Evolutionary conservation across 2,113 vertebrate species (phyloP), one percentile per base, ranked within the genome.

Genomic region (Rousettus leschenaultii): DNA sequence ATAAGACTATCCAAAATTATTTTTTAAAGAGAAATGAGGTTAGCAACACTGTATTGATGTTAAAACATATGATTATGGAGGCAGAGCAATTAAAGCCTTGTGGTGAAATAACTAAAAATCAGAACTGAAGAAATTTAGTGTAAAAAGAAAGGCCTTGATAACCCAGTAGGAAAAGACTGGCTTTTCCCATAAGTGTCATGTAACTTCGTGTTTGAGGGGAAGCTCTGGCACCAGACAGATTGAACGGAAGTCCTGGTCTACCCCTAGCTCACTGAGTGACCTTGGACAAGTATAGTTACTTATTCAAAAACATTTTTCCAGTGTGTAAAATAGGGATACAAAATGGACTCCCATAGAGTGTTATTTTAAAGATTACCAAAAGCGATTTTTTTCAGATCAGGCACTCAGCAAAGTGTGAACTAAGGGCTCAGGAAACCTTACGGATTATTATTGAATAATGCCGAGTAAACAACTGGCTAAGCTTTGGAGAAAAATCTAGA

Each of bases 401-500:
- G 57, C 18, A 57, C 40, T 55, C 16, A 28, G 1, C 0, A 12
- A 45, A 48, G 73, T 63, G 15, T 12, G 15, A 51, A 75, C 24
- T 24, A 83, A 92, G 61, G 74, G 26, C 7, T 84, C 48, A 94
- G 43, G n/a, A 55, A 92, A 79, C 7, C 22, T 79, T 53, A 89
- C 9, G 15, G n/a, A 68, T 43, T 73, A 91, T 40, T 45, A 70
- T 26, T 48, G 59, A 93, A 18, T 18, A 33, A 80, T 35, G 11
- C 10, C 77, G 33, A 16, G 12, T 43, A 48, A 65, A 59, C 19
- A 73, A 51, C 9, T 53, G 40, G 77, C 43, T 89, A 68, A 85
- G 6, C 74, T 68, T 19, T 85, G 70, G 55, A 92, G 87, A 89
- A 95, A 94, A 95, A 74, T 71, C 18, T 71, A 53, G 51, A 93